Evolutionary conservation across 2,888 invertebrate genomes (phyloP), one percentile per base, ranked within the genome.

Genomic region (Conops quadrifasciatus): DNA sequence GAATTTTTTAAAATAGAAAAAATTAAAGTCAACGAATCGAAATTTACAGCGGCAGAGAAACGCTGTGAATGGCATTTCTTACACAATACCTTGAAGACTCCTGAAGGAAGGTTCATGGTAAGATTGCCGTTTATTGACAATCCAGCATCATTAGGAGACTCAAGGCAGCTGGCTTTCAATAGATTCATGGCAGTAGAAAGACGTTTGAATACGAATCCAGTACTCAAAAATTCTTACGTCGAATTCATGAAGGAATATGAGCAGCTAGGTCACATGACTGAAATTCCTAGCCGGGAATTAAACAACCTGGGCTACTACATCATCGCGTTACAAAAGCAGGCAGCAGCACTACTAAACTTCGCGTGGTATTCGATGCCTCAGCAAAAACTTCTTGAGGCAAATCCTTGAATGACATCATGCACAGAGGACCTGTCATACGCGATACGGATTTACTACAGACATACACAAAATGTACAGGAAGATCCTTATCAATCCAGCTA

Each of bases 321-420:
- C 49, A 65, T 36, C 21, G 24, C 24, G 49, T 65, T 24, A 7
- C 49, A 47, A 49, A 49, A 21, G 9, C 51, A 65, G 16, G 45
- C 15, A 19, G 51, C n/a, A 16, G 45, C 2, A 49, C 49, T 26
- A n/a, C n/a, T 65, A 47, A 19, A 26, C n/a, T n/a, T n/a, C n/a
- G n/a, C n/a, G n/a, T n/a, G n/a, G n/a, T n/a, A n/a, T n/a, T n/a
- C n/a, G n/a, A 65, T 65, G 49, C 65, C 7, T 65, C 28, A 45
- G 51, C 65, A 16, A 49, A 65, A 65, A 49, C 65, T 4, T 65
- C 65, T 4, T 24, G 13, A 26, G 47, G 65, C 30, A 7, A 13
- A 21, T 47, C 65, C 3, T 21, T 65, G 24, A 65, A 65, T 26
- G 65, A 65, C n/a, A 65, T 65, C 28, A 49, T 65, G 51, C 28